Evolutionary conservation across 2,888 invertebrate species (phyloP), one percentile per base, ranked within the genome.

Genomic region (Osmoderma eremita): DNA sequence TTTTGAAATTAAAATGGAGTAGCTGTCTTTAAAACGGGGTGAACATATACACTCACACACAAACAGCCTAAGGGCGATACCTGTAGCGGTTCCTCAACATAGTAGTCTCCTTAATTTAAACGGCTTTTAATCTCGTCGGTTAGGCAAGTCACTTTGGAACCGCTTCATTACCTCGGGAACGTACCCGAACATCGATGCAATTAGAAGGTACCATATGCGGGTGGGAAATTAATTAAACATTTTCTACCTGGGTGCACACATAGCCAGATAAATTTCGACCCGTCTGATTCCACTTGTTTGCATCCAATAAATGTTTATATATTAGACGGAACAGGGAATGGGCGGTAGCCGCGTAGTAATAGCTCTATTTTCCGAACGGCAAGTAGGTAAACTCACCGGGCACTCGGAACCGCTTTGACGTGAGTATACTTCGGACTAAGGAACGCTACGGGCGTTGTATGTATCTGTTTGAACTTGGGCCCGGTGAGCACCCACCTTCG

Each of bases 291-390:
- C 58, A 30, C 68, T 53, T 68, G 68, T 68, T 68, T 65, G 68
- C 68, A 58, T 64, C 70, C 67, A 67, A 70, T 70, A 70, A 70
- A 70, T 70, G 70, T 70, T 70, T 70, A 70, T 70, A 66, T 70
- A 70, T 70, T 69, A 69, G 65, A 58, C 56, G 49, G 62, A 63
- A 70, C 70, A 70, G 54, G 69, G 63, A 69, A 70, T 58, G 65
- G 70, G 70, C 70, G 70, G 70, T 50, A 53, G 53, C 50, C 53
- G 67, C 67, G 69, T 50, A 53, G 53, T 42, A 45, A 45, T 18
- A 17, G 58, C 58, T 61, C 41, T 56, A 69, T 69, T 70, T 70
- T 63, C 67, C 66, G 53, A 63, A 64, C 30, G 38, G 49, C 56
- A 64, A 64, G 65, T 67, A 67, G 69, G 66, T 65, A 70, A 68